These are phyloP conservation scores for Malachius bipustulatus DNA, from an alignment of 2,888 invertebrate genomes.

Conservation along the genomic window DNA sequence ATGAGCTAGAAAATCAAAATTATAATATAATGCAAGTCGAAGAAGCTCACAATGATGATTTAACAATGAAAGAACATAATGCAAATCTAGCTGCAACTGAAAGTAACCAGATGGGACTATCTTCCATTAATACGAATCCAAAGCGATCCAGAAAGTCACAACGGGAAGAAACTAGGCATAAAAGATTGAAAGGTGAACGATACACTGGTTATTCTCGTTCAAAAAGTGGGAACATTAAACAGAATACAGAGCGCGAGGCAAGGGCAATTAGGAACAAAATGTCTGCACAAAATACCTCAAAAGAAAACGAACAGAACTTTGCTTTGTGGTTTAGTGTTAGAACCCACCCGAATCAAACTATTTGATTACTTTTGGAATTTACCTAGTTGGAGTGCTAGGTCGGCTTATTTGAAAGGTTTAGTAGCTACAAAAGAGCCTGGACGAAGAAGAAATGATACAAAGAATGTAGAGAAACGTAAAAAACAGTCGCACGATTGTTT, in stretches of 20 bases:
- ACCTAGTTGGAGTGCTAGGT: conserved; percentile 1
- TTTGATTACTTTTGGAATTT: conserved; percentile 3
- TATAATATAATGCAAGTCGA: not conserved
- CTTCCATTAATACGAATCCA: not conserved
- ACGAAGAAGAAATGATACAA: conserved; percentile 1
- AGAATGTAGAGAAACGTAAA: conserved; percentile 1
- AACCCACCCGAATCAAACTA: not conserved
- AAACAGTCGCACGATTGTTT: conserved; percentile 3
- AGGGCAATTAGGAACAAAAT: conserved; percentile 1
- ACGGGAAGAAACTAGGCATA: conserved; percentile 1
- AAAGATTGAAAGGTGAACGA: conserved; percentile 2
- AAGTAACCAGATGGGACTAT: not conserved
- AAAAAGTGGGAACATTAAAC: not conserved
- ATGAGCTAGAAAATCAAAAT: conserved; percentile 1
- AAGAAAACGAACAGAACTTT: conserved; percentile 1
- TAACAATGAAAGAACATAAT: conserved; percentile 1
- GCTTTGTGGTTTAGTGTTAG: conserved; percentile 3
- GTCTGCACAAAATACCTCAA: conserved; percentile 1
- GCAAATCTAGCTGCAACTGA: not conserved
- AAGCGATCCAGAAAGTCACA: conserved; percentile 2
- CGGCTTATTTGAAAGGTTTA: conserved; percentile 2
- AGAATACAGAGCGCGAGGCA: not conserved
- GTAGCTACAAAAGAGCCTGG: not conserved
- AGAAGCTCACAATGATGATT: not conserved
- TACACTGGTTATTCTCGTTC: conserved; percentile 1